These are phyloP conservation scores for Corynorhinus townsendii DNA, from an alignment of 2,113 vertebrate genomes.

Conservation along the genomic window DNA sequence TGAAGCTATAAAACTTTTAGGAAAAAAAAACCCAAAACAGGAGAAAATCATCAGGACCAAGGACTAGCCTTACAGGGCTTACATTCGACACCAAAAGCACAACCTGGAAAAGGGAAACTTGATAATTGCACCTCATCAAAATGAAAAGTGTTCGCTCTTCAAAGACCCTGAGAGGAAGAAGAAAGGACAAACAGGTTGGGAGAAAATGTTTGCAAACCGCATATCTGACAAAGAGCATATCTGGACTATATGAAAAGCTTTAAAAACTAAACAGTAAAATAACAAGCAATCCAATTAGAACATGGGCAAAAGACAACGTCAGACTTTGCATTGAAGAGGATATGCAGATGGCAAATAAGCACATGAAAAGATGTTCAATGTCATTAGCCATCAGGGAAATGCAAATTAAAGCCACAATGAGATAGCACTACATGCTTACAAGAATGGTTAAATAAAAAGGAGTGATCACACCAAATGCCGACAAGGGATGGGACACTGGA, in stretches of 20 bases:
- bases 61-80: background rate
- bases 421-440: background rate
- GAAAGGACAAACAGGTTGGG: background rate
- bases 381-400: constrained; percentile 16
- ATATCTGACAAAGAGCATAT: background rate
- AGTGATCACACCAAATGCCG: background rate
- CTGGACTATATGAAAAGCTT: constrained; percentile 13
- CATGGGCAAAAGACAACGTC: background rate
- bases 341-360: constrained; percentile 20
- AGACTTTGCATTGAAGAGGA: background rate
- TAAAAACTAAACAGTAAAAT: constrained; percentile 12
- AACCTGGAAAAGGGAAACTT: background rate
- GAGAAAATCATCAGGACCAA: background rate
- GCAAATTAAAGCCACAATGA: background rate
- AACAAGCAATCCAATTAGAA: constrained; percentile 20
- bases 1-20: background rate
- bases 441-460: background rate
- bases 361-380: background rate
- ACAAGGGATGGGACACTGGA: background rate
- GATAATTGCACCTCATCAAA: background rate
- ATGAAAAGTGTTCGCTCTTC: background rate
- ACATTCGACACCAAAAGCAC: background rate
- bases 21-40: background rate
- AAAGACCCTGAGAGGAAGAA: background rate
- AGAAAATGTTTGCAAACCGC: background rate